Evolutionary conservation across 2,888 invertebrate genomes (phyloP), one percentile per base, ranked within the genome.

Genomic region (Amblyteles armatorius): DNA sequence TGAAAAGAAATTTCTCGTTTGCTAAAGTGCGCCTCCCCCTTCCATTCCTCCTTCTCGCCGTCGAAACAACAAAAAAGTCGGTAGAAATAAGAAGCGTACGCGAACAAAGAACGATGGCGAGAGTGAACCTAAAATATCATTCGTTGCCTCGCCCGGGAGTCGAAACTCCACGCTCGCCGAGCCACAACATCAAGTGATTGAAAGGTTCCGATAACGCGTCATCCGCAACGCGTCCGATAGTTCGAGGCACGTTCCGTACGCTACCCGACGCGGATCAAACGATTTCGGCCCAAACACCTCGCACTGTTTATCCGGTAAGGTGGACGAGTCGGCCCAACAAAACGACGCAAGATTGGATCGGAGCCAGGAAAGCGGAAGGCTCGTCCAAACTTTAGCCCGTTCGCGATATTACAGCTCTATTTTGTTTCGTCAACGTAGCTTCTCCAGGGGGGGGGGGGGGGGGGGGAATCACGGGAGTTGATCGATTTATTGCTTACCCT

Each of bases 231-330:
- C 33, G 63, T 65, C 76, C 76, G 76, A 83, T 88, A 85, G 88
- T 88, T 87, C 86, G 86, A 80, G 79, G 77, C 44, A 3, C 13
- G 13, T 13, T 44, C 44, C 3, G 82, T 88, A 86, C 84, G 88
- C 57, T 13, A 22, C 57, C 22, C 57, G 26, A 57, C 19, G 55
- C 84, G 89, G 88, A 89, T 90, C 89, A 89, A 90, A 86, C 88
- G 88, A 88, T 88, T 88, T 88, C 88, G 88, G 90, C 90, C 44
- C 13, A 89, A 90, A 90, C 90, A 90, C 90, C 88, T 88, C 87
- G 85, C 69, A 88, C 88, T 87, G 88, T 90, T 89, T 87, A 87
- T 88, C 82, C 83, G 55, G 44, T 26, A 26, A 33, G n/a, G 50
- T 40, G 50, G 76, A 48, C 65, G 63, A 74, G 71, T 71, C 74